Base-by-base conservation (phyloP, 2,113 vertebrate species). In the Phainopepla nitens region DNA sequence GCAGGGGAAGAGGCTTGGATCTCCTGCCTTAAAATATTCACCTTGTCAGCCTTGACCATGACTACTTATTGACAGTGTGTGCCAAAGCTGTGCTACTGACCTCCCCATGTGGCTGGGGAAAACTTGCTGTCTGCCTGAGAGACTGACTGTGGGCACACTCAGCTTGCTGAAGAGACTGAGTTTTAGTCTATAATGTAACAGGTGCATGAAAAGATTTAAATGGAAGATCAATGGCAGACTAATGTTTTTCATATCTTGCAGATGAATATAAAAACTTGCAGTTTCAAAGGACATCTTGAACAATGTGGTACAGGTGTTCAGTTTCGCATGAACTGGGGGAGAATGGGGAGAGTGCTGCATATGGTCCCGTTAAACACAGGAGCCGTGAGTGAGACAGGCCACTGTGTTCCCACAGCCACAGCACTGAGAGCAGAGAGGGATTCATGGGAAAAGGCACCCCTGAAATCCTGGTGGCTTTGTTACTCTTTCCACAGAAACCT, bases 401-500 rank as follows among this genome's bases (percentile, higher is more conserved):
- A 27, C 35, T 0, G 1, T 21, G 12, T 75, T 71, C 49, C 82
- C 71, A 57, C 57, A 56, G 64, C 65, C 23, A 7, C 18, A 7
- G 77, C 2, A 1, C 33, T 16, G 47, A 25, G 47, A 53, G 61
- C 3, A 0, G 47, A 39, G 66, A n/a, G 33, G 10, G 15, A 54
- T 65, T 86, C 65, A 24, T 87, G 82, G 84, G 82, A 82, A 95
- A 79, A 60, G 0, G 15, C 7, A 27, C 25, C 64, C 66, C 60
- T 53, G 42, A 86, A 80, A 51, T 75, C 73, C 50, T 78, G 41
- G 21, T 69, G 56, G 31, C 42, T 89, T 95, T 61, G 70, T 86
- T 95, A 58, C 58, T 96, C 77, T 68, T 92, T 57, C 54, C 4
- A 7, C 33, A 60, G 86, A 86, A 95, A 91, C 80, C 76, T 80